A percentile compares a stretch with the other conserved stretches of the same genome.
Evolutionary conservation across 2,113 vertebrate species (phyloP).

Genomic region (Ictalurus furcatus): DNA sequence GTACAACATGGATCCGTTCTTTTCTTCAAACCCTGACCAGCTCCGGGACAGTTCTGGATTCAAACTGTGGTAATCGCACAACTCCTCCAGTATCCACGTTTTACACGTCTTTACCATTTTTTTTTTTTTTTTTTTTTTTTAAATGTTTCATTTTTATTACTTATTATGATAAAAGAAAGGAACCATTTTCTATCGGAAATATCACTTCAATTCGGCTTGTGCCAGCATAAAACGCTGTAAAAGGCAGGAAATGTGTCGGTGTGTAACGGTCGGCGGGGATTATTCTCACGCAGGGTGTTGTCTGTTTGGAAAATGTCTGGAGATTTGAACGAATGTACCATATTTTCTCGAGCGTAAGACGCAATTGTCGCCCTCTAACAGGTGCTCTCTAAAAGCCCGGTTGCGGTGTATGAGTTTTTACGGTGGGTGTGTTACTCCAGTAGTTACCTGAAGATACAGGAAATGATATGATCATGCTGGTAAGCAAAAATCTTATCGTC

Average conservation of each 20-base stretch:
- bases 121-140: too few species aligned
- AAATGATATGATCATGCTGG: too few species aligned
- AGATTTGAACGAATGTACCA: slow-evolving; percentile 65
- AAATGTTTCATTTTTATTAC: slow-evolving; percentile 78
- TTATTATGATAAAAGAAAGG: slow-evolving; percentile 83
- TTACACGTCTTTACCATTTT: slow-evolving; percentile 90
- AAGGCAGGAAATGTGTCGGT: slow-evolving; percentile 62
- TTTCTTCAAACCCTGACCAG: slow-evolving; percentile 61
- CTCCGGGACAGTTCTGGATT: slow-evolving; percentile 74
- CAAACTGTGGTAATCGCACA: slow-evolving; percentile 61
- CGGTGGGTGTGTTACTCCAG: background rate
- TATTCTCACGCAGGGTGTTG: slow-evolving; percentile 64
- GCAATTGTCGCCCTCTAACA: background rate
- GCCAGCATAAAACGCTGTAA: slow-evolving; percentile 55
- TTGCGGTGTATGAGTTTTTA: background rate
- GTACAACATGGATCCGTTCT: slow-evolving; percentile 76
- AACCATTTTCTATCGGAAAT: slow-evolving; percentile 86
- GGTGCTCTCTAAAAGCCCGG: background rate
- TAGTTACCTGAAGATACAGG: background rate
- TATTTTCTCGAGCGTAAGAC: slow-evolving; percentile 5
- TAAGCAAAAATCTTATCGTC: background rate
- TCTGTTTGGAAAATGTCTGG: slow-evolving; percentile 66
- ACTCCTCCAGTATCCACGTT: slow-evolving; percentile 77
- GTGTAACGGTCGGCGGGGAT: slow-evolving; percentile 62
- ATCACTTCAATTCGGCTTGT: slow-evolving; percentile 64